Base-by-base conservation (phyloP, 2,888 invertebrate species). In the Boloria selene region DNA sequence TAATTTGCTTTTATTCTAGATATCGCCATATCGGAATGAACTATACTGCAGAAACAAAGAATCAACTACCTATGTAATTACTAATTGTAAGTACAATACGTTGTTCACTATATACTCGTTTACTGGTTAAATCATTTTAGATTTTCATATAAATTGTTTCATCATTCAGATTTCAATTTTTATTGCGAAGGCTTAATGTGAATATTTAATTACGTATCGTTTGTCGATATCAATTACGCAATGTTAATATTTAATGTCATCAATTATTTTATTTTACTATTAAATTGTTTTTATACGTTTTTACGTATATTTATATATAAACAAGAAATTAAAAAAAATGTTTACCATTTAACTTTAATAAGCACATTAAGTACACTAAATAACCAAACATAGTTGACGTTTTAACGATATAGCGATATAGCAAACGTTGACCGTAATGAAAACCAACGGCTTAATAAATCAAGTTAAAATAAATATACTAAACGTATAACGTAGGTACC, bases 1-100 rank as follows among this genome's bases (percentile, higher is more conserved):
- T 53, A 38, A 64, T 64, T 59, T 52, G 45, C 61, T 51, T 58
- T 53, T 60, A 60, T 60, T 31, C 58, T 52, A 64, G 44, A 52
- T n/a, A 45, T 47, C 45, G 45, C 18, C 17, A 52, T n/a, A 45
- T 47, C 45, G 45, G n/a, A n/a, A 59, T 64, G 16, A 38, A 13
- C 31, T 42, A 7, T 38, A 10, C 31, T 2, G 4, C 45, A 44
- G 54, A 5, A 44, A 56, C 44, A 22, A 44, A 14, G 4, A 45
- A 44, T 38, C 31, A 45, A 22, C 45, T 45, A 22, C 22, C 22
- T 22, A 2, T 10, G 44, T 44, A 44, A 45, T 56, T 22, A 22
- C 4, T 45, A 22, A 22, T 56, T 56, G 22, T 56, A 44, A 17
- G 54, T 17, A 54, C 6, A 38, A 38, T 38, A 38, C 31, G 31